These are phyloP conservation scores for Gandaritis pyraliata DNA, from an alignment of 2,888 invertebrate species.

Conservation along the genomic window DNA sequence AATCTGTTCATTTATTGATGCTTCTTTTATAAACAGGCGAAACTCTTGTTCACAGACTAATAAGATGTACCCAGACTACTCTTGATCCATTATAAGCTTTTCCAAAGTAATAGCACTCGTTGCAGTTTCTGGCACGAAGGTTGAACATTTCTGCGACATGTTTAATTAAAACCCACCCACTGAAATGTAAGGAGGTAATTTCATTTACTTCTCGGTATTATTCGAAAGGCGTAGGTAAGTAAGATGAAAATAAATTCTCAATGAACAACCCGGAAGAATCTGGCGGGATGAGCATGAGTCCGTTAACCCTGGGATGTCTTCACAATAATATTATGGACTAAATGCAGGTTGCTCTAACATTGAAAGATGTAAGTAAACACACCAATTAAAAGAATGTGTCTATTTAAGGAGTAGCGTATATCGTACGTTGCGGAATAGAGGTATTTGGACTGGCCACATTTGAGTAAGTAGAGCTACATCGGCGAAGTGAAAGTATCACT, in stretches of 20 bases:
- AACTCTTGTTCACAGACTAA: background rate
- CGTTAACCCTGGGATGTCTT: slow-evolving; percentile 68
- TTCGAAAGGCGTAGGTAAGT: slow-evolving; percentile 21
- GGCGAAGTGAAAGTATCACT: slow-evolving; percentile 43
- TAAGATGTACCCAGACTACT: no score
- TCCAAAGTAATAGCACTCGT: slow-evolving; percentile 1
- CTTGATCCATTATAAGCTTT: background rate
- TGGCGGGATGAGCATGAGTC: slow-evolving; percentile 63
- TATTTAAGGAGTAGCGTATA: slow-evolving; percentile 47
- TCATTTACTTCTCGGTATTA: slow-evolving; percentile 22
- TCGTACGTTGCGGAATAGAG: slow-evolving; percentile 34
- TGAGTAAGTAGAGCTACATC: slow-evolving; percentile 31
- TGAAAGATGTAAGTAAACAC: slow-evolving; percentile 68
- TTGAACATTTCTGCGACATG: slow-evolving; percentile 33
- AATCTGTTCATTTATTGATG: slow-evolving; percentile 11
- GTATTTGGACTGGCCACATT: slow-evolving; percentile 37
- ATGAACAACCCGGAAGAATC: slow-evolving; percentile 61
- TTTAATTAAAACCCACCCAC: slow-evolving; percentile 41
- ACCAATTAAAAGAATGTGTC: slow-evolving; percentile 58
- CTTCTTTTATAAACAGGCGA: slow-evolving; percentile 4
- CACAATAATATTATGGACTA: slow-evolving; percentile 63
- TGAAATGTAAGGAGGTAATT: slow-evolving; percentile 22
- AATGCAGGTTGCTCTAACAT: slow-evolving; percentile 64
- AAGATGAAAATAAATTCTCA: slow-evolving; percentile 49
- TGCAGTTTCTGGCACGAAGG: slow-evolving; percentile 3